These are phyloP conservation scores for Aspiorhynchus laticeps DNA, from an alignment of 2,113 vertebrate species.

Conservation along the genomic window DNA sequence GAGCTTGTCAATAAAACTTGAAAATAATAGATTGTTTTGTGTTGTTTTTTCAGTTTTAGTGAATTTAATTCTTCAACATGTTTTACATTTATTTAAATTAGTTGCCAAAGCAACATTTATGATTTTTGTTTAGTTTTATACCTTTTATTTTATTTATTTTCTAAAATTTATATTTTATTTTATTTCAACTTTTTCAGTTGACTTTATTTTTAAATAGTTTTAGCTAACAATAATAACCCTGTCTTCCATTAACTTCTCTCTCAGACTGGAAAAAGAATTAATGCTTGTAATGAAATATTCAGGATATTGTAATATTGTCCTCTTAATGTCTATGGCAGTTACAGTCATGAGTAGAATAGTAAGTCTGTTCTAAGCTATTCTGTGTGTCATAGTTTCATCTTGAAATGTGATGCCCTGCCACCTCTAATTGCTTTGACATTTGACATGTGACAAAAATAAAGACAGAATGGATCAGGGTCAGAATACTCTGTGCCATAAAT, in stretches of 20 bases:
- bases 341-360: not conserved
- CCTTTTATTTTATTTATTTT: not conserved
- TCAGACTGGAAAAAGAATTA: not conserved
- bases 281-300: not conserved
- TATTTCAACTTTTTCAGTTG: not conserved
- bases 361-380: not conserved
- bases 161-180: not conserved
- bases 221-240: not conserved
- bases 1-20: no score
- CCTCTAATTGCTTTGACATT: slow-evolving; percentile 2
- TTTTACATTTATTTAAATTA: no score
- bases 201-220: not conserved
- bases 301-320: not conserved
- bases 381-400: not conserved
- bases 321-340: not conserved
- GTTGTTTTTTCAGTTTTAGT: not conserved
- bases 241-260: not conserved
- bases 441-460: slow-evolving; percentile 19
- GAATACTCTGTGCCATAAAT: not conserved
- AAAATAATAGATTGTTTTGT: no score
- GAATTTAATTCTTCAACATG: not conserved
- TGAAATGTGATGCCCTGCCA: not conserved
- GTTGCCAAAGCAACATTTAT: not conserved
- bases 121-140: not conserved
- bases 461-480: not conserved